phyloP scores from a whole-genome alignment of 2,888 invertebrate species.

The Sinhomidia bicolor region DNA sequence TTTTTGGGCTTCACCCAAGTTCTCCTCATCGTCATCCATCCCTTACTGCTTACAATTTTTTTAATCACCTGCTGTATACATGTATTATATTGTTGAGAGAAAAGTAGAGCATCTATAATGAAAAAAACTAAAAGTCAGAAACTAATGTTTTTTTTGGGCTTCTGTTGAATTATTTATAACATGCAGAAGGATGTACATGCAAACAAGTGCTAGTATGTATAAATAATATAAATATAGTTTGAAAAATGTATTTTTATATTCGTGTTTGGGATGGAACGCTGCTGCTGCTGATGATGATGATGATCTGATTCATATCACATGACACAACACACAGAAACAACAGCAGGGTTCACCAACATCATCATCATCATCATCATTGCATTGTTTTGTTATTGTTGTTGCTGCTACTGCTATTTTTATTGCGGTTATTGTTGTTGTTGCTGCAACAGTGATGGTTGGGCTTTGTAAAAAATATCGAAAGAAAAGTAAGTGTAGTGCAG shows the following conservation, averaged over 20 bases:
- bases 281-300: conserved; percentile 10
- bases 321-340: conserved; percentile 51
- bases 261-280: not conserved
- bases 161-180: conserved; percentile 31
- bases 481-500: conserved; percentile 18
- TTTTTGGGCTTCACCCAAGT: too few species aligned
- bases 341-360: conserved; percentile 46
- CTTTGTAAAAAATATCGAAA: too few species aligned
- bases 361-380: not conserved
- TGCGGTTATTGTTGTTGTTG: too few species aligned
- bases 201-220: not conserved
- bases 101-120: conserved; percentile 42
- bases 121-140: conserved; percentile 24
- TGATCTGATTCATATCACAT: conserved; percentile 57
- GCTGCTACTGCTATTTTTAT: conserved; percentile 14
- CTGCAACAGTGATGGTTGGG: too few species aligned
- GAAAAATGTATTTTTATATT: not conserved
- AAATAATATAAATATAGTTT: not conserved
- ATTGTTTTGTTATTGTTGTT: conserved; percentile 35
- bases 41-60: too few species aligned
- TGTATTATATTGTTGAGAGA: too few species aligned
- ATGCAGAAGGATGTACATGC: not conserved
- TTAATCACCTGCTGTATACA: too few species aligned
- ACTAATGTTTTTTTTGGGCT: conserved; percentile 12
- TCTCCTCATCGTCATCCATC: too few species aligned